Evolutionary conservation across 2,888 invertebrate genomes (phyloP), one percentile per base, ranked within the genome.

Genomic region (Eupithecia subumbrata): DNA sequence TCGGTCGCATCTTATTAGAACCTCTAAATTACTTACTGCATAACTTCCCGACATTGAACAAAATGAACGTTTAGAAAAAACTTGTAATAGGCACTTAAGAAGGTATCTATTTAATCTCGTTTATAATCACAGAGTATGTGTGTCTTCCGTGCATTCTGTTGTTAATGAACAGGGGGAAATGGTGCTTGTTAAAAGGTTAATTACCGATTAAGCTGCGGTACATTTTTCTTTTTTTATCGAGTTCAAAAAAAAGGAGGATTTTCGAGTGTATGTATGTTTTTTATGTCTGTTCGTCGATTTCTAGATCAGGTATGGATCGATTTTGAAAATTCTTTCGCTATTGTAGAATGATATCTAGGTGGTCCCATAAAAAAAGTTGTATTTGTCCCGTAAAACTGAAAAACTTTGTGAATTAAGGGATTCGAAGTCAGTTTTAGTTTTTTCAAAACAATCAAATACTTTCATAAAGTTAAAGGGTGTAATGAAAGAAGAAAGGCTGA

Each of bases 11-110:
- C 83, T 83, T 84, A 84, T 81, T 80, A 80, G 78, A 80, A 82
- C 82, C 76, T 5, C 79, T 80, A 85, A 85, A 84, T 86, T 82
- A 83, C 73, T 76, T 76, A 71, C 77, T 73, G 67, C 70, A 67
- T 78, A 79, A 81, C 84, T 89, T 89, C 89, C 87, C 86, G 84
- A 71, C 79, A 87, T 88, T 87, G 83, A 81, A 78, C 66, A 80
- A 82, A 43, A 84, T 78, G 81, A 82, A 80, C 81, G 77, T 78
- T 86, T 83, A 84, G 85, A 88, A 87, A 82, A 84, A 76, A 68
- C n/a, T 40, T 66, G n/a, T 74, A 75, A 71, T 74, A 45, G 43
- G 43, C 74, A 69, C 40, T 68, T 40, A 45, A 14, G 22, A 40
- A 37, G 43, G 43, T 43, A 68, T 68, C 68, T 43, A 68, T 43